phyloP scores from a whole-genome alignment of 2,113 vertebrate species.

The Riparia riparia region DNA sequence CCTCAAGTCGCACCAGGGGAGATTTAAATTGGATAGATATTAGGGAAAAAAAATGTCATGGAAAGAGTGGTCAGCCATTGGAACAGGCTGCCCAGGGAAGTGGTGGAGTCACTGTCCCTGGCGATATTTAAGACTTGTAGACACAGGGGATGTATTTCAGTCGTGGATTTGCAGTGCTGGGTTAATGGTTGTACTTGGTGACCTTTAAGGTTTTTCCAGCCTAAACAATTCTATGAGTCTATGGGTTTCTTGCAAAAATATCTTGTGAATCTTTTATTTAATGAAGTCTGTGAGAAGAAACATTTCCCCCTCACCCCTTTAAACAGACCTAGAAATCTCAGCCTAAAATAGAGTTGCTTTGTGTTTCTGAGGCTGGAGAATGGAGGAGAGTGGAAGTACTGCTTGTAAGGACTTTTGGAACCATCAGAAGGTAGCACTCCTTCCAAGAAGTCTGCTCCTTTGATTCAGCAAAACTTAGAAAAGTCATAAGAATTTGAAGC shows the following conservation, averaged over 20 bases:
- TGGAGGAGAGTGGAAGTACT: neutral
- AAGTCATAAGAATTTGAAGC: neutral
- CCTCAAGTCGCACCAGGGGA: neutral
- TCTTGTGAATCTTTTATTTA: neutral
- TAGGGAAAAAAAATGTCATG: too few relatives aligned
- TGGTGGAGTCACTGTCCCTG: neutral
- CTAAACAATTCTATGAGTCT: neutral
- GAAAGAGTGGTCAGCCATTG: neutral
- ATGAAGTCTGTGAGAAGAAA: neutral
- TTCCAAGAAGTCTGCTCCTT: neutral
- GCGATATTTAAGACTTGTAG: too few relatives aligned
- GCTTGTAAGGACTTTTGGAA: neutral
- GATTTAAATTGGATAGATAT: neutral
- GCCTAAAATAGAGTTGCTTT: neutral
- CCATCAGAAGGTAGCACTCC: neutral
- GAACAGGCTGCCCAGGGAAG: neutral
- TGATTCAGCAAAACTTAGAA: neutral
- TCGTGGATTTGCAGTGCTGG: neutral
- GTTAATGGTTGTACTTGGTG: neutral
- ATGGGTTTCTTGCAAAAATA: neutral
- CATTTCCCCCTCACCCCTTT: fast-evolving
- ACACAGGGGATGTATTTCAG: neutral
- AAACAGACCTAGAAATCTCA: neutral
- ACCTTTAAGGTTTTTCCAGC: neutral
- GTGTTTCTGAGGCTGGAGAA: neutral